Percentiles rank a stretch among this genome's conserved stretches.
Conservation (phyloP, 2,888 invertebrate genomes). For the Hanleya hanleyi region DNA sequence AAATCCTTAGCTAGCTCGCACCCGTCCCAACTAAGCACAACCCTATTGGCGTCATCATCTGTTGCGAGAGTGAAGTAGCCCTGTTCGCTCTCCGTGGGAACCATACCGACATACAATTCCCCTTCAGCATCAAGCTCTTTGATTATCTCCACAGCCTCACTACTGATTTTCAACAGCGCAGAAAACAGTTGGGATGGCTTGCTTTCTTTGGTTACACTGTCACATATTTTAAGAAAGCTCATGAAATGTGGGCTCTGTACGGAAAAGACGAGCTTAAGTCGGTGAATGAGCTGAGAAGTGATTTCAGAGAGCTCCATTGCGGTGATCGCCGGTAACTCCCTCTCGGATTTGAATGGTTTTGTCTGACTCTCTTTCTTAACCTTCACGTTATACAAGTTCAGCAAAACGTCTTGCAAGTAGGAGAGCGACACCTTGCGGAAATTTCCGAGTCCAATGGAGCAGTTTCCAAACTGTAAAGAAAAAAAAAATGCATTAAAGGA, state of each 20-base stretch:
- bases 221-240: neutral
- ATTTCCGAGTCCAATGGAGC: conserved; percentile 36
- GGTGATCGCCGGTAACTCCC: conserved; percentile 2
- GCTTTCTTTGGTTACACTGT: neutral
- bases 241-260: neutral
- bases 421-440: conserved; percentile 38
- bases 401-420: conserved; percentile 35
- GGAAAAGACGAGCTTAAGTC: neutral
- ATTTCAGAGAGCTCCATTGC: neutral
- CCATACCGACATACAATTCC: conserved; percentile 36
- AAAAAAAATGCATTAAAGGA: neutral
- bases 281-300: neutral
- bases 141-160: neutral
- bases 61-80: conserved; percentile 13
- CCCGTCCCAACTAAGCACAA: conserved; percentile 40
- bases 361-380: conserved; percentile 35
- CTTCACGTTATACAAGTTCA: conserved; percentile 45
- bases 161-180: neutral
- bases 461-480: neutral
- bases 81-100: conserved; percentile 21
- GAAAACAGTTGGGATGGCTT: neutral
- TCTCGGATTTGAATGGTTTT: conserved; percentile 6
- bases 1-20: conserved; percentile 30
- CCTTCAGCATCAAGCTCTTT: conserved; percentile 38
- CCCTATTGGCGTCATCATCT: conserved; percentile 29